Evolutionary conservation across 2,888 invertebrate species (phyloP), one percentile per base, ranked within the genome.

Genomic region (Myopa testacea): DNA sequence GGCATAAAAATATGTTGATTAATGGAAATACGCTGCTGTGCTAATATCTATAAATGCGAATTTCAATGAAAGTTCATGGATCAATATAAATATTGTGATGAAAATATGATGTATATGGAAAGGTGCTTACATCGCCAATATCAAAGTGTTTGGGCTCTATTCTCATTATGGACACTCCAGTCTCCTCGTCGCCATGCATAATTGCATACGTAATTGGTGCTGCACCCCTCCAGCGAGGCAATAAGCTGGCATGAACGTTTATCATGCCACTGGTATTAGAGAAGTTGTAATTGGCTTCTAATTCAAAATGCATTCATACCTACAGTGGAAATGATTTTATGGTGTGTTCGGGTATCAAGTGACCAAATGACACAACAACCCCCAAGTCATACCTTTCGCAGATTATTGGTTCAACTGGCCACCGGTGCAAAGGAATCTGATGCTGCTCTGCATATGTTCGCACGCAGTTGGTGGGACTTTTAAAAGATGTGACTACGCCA

Each of bases 171-270:
- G 96, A 93, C 14, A 98, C 92, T 52, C 98, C 98, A 10, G 97
- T 95, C 81, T 91, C 90, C 14, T 87, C 85, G 86, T 98, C 98
- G 14, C 96, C 96, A 87, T 95, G 93, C 84, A 96, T 92, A 73
- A 98, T 90, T 0, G 97, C 93, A 89, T 97, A 93, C 75, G 95
- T 93, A 70, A 98, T 94, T 0, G 98, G 98, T 0, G 98, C 95
- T 12, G 98, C 96, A 7, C 98, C 98, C 82, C 98, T 91, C 96
- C 97, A 98, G 76, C 94, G 91, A 0, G 98, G 98, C 80, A 98
- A 89, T 71, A 98, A 88, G 89, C 98, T 98, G 0, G 95, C 96
- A 89, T 98, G 98, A 0, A 98, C 94, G 91, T 98, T 98, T 52
- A 98, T 90, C 91, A 98, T 96, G 40, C 98, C 98, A 84, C 95